Evolutionary conservation across 2,113 vertebrate genomes (phyloP).

Genomic region (Catharus fuscescens): DNA sequence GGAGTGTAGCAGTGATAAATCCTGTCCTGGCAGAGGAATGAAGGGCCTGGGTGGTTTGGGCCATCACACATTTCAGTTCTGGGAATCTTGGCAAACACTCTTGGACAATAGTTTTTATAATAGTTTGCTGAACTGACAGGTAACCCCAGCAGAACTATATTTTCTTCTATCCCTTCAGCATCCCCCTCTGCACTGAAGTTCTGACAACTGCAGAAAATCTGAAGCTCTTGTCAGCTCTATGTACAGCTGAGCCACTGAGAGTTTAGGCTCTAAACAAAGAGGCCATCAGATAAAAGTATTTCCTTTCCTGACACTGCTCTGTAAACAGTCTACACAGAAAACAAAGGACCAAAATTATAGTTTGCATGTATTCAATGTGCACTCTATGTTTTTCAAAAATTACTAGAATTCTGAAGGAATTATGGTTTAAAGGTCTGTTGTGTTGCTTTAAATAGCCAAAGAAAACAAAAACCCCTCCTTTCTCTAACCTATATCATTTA

Average conservation of each 20-base stretch:
- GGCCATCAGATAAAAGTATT: neutral
- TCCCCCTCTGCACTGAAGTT: neutral
- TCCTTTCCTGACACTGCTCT: neutral
- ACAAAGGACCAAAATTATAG: conserved; percentile 27
- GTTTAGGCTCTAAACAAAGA: neutral
- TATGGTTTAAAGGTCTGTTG: neutral
- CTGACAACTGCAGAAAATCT: neutral
- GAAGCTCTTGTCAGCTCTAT: neutral
- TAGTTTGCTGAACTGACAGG: neutral
- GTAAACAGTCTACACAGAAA: neutral
- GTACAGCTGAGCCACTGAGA: neutral
- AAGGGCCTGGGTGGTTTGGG: accelerated
- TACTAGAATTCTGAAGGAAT: neutral
- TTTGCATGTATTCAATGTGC: neutral
- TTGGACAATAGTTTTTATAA: neutral
- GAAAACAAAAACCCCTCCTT: neutral
- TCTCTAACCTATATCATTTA: neutral
- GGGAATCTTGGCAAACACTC: neutral
- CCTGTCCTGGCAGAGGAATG: neutral
- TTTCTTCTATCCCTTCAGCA: neutral
- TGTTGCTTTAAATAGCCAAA: conserved; percentile 5
- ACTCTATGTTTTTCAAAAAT: neutral
- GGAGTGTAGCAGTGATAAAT: accelerated
- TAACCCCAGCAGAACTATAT: neutral
- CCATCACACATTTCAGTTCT: neutral